Conservation (phyloP, 2,797 vertebrate genomes). For the Syngnathus rostellatus region DNA sequence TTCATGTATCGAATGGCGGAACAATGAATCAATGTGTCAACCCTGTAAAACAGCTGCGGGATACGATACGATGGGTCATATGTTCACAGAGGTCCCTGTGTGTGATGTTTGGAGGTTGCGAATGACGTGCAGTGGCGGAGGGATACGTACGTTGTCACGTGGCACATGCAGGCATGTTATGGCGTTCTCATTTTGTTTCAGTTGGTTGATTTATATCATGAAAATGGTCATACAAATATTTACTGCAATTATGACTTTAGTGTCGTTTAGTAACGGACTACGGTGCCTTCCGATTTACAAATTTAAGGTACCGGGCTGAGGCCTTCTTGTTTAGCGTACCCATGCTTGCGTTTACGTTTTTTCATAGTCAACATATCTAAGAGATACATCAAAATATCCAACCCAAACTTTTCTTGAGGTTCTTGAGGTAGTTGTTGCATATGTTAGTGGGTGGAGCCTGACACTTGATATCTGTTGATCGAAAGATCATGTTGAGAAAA, state of each 20-base stretch:
- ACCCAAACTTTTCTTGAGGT: neutral
- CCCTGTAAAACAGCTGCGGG: neutral
- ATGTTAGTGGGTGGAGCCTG: neutral
- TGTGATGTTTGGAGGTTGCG: neutral
- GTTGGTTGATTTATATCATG: no score
- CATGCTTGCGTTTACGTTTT: neutral
- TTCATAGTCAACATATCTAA: no score
- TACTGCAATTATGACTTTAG: no score
- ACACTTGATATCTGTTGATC: no score
- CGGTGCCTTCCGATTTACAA: no score
- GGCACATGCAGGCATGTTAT: neutral
- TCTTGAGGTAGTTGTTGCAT: neutral
- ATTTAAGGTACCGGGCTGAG: neutral
- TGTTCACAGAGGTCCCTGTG: neutral
- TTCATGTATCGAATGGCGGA: conserved; percentile 7
- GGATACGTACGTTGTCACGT: neutral
- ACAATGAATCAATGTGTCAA: conserved; percentile 6
- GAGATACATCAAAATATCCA: neutral
- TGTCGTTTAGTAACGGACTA: no score
- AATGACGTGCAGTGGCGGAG: neutral
- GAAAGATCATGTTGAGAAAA: neutral
- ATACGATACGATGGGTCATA: neutral
- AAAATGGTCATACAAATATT: no score
- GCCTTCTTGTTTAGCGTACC: neutral
- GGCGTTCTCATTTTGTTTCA: no score